phyloP scores from a whole-genome alignment of 2,113 vertebrate genomes.

The Hymenochirus boettgeri region DNA sequence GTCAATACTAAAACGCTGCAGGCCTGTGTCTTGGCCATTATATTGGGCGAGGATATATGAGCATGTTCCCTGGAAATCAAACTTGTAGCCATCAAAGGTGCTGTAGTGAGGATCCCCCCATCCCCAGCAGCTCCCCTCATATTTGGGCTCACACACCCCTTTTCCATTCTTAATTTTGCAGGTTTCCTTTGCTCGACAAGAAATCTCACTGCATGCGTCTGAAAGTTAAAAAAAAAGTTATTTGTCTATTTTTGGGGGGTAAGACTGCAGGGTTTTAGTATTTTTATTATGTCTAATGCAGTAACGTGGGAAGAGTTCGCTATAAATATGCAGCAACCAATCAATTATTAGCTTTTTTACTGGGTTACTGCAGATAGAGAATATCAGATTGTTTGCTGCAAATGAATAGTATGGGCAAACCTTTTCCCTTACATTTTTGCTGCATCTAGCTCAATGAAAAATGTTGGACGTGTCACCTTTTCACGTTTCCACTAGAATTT shows the following conservation, averaged over 20 bases:
- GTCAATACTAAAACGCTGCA: slow-evolving; percentile 17
- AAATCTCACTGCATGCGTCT: background rate
- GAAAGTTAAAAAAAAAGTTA: background rate
- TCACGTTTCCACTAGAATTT: too few species aligned
- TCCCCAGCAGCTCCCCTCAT: slow-evolving; percentile 45
- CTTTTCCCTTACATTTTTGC: too few species aligned
- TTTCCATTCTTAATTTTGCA: slow-evolving; percentile 7
- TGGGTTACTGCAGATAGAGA: too few species aligned
- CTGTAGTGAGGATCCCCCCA: slow-evolving; percentile 51
- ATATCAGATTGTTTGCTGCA: too few species aligned
- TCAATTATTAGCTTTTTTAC: too few species aligned
- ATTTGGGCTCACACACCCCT: slow-evolving; percentile 32
- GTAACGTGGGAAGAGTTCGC: too few species aligned
- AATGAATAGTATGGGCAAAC: too few species aligned
- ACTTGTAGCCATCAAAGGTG: slow-evolving; percentile 50
- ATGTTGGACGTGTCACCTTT: too few species aligned
- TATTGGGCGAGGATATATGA: slow-evolving; percentile 31
- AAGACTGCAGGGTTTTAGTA: too few species aligned
- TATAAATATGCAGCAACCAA: too few species aligned
- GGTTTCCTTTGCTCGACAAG: slow-evolving; percentile 24
- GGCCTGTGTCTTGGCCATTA: background rate
- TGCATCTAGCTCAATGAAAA: too few species aligned
- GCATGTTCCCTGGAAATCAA: slow-evolving; percentile 42
- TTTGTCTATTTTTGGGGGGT: slow-evolving; percentile 1
- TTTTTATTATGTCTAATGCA: too few species aligned